Evolutionary conservation across 2,888 invertebrate species (phyloP).

Genomic region (Branchellion lobata): DNA sequence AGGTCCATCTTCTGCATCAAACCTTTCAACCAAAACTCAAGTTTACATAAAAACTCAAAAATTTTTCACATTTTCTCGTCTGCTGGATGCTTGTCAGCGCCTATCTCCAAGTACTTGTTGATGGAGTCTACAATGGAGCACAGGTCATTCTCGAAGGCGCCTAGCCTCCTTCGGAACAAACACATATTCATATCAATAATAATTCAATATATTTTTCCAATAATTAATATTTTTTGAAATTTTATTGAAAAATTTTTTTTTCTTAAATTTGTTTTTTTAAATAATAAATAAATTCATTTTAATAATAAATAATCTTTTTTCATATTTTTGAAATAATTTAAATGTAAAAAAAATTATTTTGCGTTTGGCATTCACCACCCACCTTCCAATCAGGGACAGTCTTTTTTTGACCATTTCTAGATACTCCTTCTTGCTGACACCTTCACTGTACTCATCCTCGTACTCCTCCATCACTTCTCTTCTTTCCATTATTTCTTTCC

Average conservation of each 20-base stretch:
- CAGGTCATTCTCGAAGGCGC: slow-evolving; percentile 59
- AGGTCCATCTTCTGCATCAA: no score
- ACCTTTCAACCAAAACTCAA: no score
- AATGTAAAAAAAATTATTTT: no score
- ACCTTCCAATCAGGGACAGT: not conserved
- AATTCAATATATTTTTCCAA: no score
- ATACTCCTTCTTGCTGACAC: not conserved
- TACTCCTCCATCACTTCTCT: not conserved
- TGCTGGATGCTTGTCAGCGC: no score
- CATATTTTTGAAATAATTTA: no score
- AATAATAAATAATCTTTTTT: not conserved
- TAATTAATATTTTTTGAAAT: not conserved
- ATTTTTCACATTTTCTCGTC: no score
- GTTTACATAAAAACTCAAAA: no score
- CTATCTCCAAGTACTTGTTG: not conserved
- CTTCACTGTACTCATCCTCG: not conserved
- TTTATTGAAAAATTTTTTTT: not conserved
- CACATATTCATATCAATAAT: no score
- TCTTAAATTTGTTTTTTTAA: not conserved
- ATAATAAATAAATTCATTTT: not conserved
- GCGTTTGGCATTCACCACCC: no score
- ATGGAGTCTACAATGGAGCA: slow-evolving; percentile 60
- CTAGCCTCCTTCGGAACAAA: slow-evolving; percentile 57
- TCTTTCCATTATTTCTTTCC: not conserved
- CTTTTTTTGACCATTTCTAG: not conserved